phyloP scores from a whole-genome alignment of 2,113 vertebrate species.

The Zootoca vivipara region DNA sequence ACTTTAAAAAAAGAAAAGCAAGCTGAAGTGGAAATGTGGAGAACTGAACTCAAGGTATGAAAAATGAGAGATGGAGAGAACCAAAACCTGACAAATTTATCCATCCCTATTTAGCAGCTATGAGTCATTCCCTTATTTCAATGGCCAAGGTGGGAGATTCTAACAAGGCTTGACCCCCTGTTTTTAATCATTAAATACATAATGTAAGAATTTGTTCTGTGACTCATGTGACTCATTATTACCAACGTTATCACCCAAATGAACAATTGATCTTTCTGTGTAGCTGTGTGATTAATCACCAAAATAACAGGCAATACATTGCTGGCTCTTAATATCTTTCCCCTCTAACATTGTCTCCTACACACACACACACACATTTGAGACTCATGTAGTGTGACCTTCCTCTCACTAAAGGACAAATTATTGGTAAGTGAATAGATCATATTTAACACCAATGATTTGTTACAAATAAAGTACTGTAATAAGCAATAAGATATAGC shows the following conservation, averaged over 20 bases:
- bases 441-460: neutral
- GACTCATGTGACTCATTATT: neutral
- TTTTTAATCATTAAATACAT: neutral
- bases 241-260: neutral
- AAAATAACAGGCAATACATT: neutral
- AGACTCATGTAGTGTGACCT: neutral
- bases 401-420: constrained; percentile 1
- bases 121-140: too few relatives aligned
- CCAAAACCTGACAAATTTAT: too few relatives aligned
- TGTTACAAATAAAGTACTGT: constrained; percentile 11
- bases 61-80: too few relatives aligned
- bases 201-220: neutral
- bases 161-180: neutral
- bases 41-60: too few relatives aligned
- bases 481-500: neutral
- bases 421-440: neutral
- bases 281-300: neutral
- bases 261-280: neutral
- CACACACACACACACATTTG: neutral
- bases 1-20: too few relatives aligned
- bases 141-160: neutral
- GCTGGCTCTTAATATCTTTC: neutral
- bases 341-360: neutral
- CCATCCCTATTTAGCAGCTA: too few relatives aligned
- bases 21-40: too few relatives aligned